phyloP scores from a whole-genome alignment of 2,113 vertebrate genomes.

The human (Homo sapiens) region GRCh38 chr15:36582001-36582500 shows the following conservation, averaged over 20 bases:
- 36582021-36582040: constrained; percentile 64
- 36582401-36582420: not conserved
- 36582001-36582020: constrained; percentile 38
- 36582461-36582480: not conserved
- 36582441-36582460: not conserved
- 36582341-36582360: not conserved
- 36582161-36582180: constrained; percentile 63
- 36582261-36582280: not conserved
- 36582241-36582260: constrained; percentile 12
- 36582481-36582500: not conserved
- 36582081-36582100: constrained; percentile 63
- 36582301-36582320: not conserved
- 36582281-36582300: not conserved
- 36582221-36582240: constrained; percentile 33
- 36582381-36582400: constrained; percentile 21
- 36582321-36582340: not conserved
- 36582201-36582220: constrained; percentile 51
- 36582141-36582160: constrained; percentile 66
- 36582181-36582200: constrained; percentile 57
- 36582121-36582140: constrained; percentile 66
- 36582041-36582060: constrained; percentile 47
- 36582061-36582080: constrained; percentile 72
- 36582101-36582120: constrained; percentile 51
- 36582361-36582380: not conserved
- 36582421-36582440: not conserved